Evolutionary conservation across 2,797 vertebrate genomes (phyloP), one percentile per base, ranked within the genome.

Genomic region (Phrynocephalus vlangalii): DNA sequence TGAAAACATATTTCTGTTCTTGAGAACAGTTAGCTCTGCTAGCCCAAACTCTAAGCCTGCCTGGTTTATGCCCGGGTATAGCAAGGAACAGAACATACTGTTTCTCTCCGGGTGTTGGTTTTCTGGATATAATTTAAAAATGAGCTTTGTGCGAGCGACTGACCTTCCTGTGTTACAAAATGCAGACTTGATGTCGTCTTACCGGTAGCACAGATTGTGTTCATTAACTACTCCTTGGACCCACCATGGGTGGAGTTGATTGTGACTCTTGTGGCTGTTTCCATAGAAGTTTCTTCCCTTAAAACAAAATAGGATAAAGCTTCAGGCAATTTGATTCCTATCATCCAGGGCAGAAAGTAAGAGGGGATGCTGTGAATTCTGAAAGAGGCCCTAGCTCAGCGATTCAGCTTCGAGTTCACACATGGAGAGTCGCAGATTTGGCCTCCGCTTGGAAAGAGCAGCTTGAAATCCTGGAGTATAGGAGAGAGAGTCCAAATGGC

Each of bases 11-110:
- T 3, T 80, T 83, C 79, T 79, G 1, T 63, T 85, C 88, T 80
- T 56, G 79, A 92, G 28, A 78, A 15, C n/a, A 38, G 15, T 56
- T 77, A 76, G 28, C 16, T 38, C 67, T 82, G 73, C 56, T 82
- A 67, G 28, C 79, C n/a, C 7, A 60, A 50, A n/a, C 38, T 63
- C 18, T 33, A 28, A 77, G 13, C 15, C 10, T 38, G 22, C 15
- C 10, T 38, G 22, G 38, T 20, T 33, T 67, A 33, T 67, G 50
- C 72, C 13, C 50, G 38, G 6, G 1, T 11, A 72, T 83, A 24
- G 24, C 56, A 73, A 15, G 11, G n/a, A 70, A 38, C n/a, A 81
- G 38, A 33, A 66, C 20, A 3, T 20, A 3, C 30, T 30, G 11
- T 52, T 85, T 30, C 38, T 77, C 26, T 6, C 22, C 8, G 38